Base-by-base conservation (phyloP, 2,797 vertebrate genomes). In the Dermochelys coriacea region DNA sequence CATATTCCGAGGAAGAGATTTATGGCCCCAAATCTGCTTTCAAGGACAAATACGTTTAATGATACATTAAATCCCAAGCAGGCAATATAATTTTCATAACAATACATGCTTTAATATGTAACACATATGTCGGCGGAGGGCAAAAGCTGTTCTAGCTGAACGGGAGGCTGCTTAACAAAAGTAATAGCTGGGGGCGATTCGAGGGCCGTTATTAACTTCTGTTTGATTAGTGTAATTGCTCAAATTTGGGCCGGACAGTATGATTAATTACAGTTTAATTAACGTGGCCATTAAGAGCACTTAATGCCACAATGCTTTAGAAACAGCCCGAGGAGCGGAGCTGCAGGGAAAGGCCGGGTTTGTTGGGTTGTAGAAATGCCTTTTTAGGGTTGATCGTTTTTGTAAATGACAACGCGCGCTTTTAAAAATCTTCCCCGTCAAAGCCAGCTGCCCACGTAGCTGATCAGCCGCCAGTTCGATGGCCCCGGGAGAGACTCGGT, bases 201-300 rank as follows among this genome's bases (percentile, higher is more conserved):
- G 96, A 96, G 97, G 96, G 98, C 98, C 98, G 98, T 98, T 98
- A 98, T 98, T 98, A 98, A 98, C 98, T 98, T 98, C 98, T 98
- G 98, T 98, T 98, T 98, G 98, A 98, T 98, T 98, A 97, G 97
- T 96, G 98, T 98, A 98, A 98, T 98, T 98, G 98, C 98, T 98
- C 98, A 98, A 98, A 98, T 98, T 98, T 98, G 97, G 97, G 92
- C 97, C 97, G 98, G 98, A 98, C 98, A 98, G 97, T 98, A 98
- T 98, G 98, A 99, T 99, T 99, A 99, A 99, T 98, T 99, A 98
- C 98, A 98, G 98, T 98, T 98, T 98, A 98, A 98, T 99, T 98
- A 98, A 98, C 96, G 98, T 97, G 97, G 98, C 98, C 98, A 97
- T 98, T 98, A 98, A 98, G 97, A 97, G 98, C 97, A 98, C 95